Conservation (phyloP, 2,113 vertebrate species). For the Macroglossus sobrinus region DNA sequence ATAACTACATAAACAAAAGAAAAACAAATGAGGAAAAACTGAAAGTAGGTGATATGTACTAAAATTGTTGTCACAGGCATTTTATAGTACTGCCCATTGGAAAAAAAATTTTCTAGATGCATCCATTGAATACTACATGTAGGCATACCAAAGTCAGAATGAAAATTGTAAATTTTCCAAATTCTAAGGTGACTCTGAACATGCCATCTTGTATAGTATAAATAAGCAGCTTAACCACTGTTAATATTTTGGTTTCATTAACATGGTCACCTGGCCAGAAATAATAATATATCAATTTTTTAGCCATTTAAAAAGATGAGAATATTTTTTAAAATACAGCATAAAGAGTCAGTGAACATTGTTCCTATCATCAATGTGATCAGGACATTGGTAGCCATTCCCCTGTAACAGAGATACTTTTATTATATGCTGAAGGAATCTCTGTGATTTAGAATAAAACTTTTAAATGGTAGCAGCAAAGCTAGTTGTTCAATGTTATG, state of each 20-base stretch:
- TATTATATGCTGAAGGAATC: neutral
- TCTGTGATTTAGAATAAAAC: neutral
- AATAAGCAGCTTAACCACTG: neutral
- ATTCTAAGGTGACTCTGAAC: neutral
- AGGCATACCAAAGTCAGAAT: neutral
- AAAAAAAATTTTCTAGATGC: neutral
- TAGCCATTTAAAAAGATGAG: neutral
- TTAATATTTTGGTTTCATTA: neutral
- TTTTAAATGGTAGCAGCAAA: neutral
- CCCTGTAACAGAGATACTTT: neutral
- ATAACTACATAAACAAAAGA: conserved; percentile 64
- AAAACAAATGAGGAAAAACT: conserved; percentile 65
- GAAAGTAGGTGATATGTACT: conserved; percentile 33
- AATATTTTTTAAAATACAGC: neutral
- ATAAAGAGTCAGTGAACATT: neutral
- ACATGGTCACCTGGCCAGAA: neutral
- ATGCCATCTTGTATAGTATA: neutral
- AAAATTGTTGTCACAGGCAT: neutral
- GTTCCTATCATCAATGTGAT: neutral
- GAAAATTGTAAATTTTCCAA: neutral
- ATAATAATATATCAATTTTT: neutral
- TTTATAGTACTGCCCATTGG: neutral
- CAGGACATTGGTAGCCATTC: neutral
- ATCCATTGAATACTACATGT: neutral
- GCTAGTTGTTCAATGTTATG: neutral